phyloP scores from a whole-genome alignment of 2,888 invertebrate species.

The Gymnosoma rotundatum region DNA sequence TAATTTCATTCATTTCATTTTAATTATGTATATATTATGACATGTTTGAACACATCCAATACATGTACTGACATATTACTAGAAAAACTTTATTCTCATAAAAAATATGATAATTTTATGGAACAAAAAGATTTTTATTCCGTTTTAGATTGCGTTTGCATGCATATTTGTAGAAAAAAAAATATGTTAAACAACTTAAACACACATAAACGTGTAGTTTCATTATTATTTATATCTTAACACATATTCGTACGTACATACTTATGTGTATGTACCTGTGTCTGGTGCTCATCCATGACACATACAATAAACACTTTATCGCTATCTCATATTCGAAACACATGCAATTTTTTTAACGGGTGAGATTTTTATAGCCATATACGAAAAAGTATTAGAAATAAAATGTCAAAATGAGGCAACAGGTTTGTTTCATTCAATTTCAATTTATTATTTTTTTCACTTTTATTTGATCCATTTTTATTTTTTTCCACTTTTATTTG shows the following conservation, averaged over 20 bases:
- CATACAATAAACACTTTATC: background rate
- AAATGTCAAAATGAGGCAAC: no score
- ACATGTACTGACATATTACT: slow-evolving; percentile 22
- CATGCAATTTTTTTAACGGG: no score
- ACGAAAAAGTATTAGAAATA: no score
- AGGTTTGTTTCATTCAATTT: no score
- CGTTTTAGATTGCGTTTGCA: slow-evolving; percentile 16
- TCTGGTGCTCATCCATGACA: background rate
- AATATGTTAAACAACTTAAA: background rate
- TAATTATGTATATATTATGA: slow-evolving; percentile 58
- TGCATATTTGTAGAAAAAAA: background rate
- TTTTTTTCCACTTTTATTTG: no score
- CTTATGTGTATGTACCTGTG: slow-evolving; percentile 14
- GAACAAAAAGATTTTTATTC: background rate
- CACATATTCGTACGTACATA: background rate
- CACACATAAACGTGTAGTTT: background rate
- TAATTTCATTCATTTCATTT: slow-evolving; percentile 54
- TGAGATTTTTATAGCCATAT: no score
- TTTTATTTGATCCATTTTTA: no score
- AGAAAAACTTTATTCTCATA: background rate
- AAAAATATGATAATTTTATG: slow-evolving; percentile 3
- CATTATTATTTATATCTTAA: background rate
- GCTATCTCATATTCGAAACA: no score
- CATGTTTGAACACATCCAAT: slow-evolving; percentile 52
- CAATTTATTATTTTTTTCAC: no score